Conservation (phyloP, 2,888 invertebrate genomes). For the Hanleya hanleyi region DNA sequence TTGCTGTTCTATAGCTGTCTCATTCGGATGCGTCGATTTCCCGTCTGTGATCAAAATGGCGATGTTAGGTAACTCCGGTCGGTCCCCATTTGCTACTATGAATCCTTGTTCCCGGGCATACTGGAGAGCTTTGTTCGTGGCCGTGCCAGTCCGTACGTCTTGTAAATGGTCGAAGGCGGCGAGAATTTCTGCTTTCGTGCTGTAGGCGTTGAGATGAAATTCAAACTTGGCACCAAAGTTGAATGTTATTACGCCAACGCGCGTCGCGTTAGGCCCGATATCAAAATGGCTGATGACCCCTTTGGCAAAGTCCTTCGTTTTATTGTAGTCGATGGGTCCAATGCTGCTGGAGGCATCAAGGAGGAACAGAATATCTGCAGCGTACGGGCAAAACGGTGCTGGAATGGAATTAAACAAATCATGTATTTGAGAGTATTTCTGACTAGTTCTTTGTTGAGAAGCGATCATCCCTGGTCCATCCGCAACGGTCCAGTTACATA, state of each 20-base stretch:
- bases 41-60: constrained; percentile 22
- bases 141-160: background rate
- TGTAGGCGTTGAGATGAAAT: constrained; percentile 10
- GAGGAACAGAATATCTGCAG: constrained; percentile 15
- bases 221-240: background rate
- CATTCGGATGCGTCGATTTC: background rate
- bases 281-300: constrained; percentile 9
- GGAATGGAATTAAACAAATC: too few relatives aligned
- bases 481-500: too few relatives aligned
- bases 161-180: background rate
- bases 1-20: background rate
- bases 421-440: too few relatives aligned
- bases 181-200: background rate
- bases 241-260: constrained; percentile 10
- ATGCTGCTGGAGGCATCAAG: constrained; percentile 23
- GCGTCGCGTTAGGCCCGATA: background rate
- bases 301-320: constrained; percentile 9
- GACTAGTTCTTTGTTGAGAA: too few relatives aligned
- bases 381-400: background rate
- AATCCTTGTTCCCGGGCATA: background rate
- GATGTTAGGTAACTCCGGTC: constrained; percentile 5
- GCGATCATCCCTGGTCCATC: too few relatives aligned
- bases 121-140: constrained; percentile 8
- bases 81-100: background rate
- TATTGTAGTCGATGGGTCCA: background rate